Percentiles rank a stretch among this genome's conserved stretches.
phyloP scores from a whole-genome alignment of 1,140 invertebrate genomes.

The Helicoverpa armigera region DNA sequence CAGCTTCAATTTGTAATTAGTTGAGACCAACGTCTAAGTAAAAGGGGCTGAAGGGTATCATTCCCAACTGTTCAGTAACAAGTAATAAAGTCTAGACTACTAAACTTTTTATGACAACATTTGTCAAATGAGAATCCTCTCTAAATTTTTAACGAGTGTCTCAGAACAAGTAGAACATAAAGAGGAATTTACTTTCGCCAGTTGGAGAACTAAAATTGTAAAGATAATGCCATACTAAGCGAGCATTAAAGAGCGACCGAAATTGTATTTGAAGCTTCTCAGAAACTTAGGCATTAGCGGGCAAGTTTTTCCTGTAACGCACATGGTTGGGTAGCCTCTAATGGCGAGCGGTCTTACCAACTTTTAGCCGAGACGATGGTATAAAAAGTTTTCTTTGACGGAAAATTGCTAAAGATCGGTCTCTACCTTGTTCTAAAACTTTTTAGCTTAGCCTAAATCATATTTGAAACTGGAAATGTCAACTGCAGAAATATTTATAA shows the following conservation, averaged over 20 bases:
- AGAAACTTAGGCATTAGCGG: constrained; percentile 80
- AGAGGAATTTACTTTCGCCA: constrained; percentile 33
- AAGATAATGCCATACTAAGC: constrained; percentile 57
- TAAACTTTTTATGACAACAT: constrained; percentile 45
- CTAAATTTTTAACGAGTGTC: constrained; percentile 42
- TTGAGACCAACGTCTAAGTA: neutral
- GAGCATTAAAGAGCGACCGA: constrained; percentile 59
- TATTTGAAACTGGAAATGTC: constrained; percentile 21
- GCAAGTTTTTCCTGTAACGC: constrained; percentile 78
- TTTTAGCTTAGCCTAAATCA: constrained; percentile 53
- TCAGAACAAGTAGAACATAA: constrained; percentile 29
- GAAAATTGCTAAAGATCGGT: constrained; percentile 64
- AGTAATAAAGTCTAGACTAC: constrained; percentile 38
- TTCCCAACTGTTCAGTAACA: constrained; percentile 24
- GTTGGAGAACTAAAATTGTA: constrained; percentile 37
- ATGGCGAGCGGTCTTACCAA: constrained; percentile 75
- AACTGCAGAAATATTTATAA: neutral
- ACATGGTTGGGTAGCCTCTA: constrained; percentile 77
- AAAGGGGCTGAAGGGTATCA: constrained; percentile 23
- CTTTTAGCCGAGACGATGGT: constrained; percentile 61
- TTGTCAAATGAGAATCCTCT: constrained; percentile 44
- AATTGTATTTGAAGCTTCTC: constrained; percentile 79
- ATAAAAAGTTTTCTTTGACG: constrained; percentile 63
- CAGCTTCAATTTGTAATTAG: neutral
- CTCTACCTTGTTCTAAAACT: constrained; percentile 65